A percentile compares a stretch with the other conserved stretches of the same genome.
These are phyloP conservation scores for Drosophila formosana DNA, from an alignment of 2,888 invertebrate species.

Conservation along the genomic window DNA sequence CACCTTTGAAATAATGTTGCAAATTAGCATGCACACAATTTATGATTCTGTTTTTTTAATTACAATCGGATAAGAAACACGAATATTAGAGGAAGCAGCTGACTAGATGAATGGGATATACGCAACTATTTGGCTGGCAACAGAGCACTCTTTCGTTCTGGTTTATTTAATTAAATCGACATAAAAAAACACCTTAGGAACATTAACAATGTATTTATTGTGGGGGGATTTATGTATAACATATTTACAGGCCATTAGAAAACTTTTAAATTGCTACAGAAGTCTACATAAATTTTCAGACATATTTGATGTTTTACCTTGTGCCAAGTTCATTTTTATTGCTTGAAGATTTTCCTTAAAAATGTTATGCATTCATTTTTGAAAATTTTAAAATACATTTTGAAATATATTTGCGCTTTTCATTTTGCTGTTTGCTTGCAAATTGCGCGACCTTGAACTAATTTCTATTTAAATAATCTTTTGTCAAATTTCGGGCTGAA, in stretches of 20 bases:
- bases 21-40: neutral
- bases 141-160: neutral
- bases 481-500: constrained; percentile 51
- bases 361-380: constrained; percentile 11
- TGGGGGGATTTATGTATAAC: constrained; percentile 23
- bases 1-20: neutral
- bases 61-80: neutral
- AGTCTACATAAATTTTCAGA: constrained; percentile 27
- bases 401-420: constrained; percentile 27
- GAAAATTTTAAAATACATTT: constrained; percentile 22
- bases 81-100: neutral
- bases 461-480: constrained; percentile 74
- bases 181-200: neutral
- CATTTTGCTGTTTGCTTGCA: constrained; percentile 52
- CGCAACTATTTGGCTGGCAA: neutral
- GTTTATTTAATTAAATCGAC: neutral
- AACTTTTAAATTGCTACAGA: constrained; percentile 42
- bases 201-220: constrained; percentile 23
- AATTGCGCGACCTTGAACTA: constrained; percentile 77
- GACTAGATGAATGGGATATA: neutral
- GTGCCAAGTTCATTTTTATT: constrained; percentile 40
- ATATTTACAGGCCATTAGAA: constrained; percentile 55
- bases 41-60: neutral
- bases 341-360: constrained; percentile 7
- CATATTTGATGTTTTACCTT: constrained; percentile 34